Conservation (phyloP, 64 coral and sea anemone genomes). For the Hydrozoanthus tunicans region DNA sequence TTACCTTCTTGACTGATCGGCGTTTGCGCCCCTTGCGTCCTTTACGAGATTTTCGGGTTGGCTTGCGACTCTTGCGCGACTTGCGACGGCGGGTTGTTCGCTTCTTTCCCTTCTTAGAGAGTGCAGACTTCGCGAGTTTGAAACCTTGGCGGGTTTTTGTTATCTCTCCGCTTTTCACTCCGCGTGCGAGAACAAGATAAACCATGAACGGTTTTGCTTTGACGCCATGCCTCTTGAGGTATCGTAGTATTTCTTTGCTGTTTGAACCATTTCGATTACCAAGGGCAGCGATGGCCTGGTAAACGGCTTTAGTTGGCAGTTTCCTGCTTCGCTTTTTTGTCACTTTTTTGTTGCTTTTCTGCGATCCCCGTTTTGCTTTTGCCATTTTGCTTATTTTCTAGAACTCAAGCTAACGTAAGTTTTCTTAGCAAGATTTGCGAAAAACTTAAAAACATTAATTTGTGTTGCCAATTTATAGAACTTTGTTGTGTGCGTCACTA, state of each 20-base stretch:
- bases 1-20: conserved; percentile 26
- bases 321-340: conserved; percentile 40
- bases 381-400: conserved; percentile 13
- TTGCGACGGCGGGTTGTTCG: conserved; percentile 15
- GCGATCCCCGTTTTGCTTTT: conserved; percentile 40
- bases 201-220: conserved; percentile 32
- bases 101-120: conserved; percentile 34
- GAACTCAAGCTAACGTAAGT: conserved; percentile 14
- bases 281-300: conserved; percentile 32
- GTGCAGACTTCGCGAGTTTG: conserved; percentile 29
- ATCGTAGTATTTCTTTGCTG: conserved; percentile 53
- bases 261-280: conserved; percentile 51
- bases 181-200: conserved; percentile 51
- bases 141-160: conserved; percentile 42
- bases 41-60: conserved; percentile 36
- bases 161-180: conserved; percentile 50
- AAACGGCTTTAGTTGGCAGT: conserved; percentile 38
- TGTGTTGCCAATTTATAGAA: conserved; percentile 29
- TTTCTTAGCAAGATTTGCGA: neutral
- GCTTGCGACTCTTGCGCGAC: conserved; percentile 33
- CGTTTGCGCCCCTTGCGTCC: conserved; percentile 39
- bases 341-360: conserved; percentile 18
- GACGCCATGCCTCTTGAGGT: neutral
- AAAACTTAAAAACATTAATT: conserved; percentile 2
- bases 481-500: conserved; percentile 13